Percentiles rank a stretch among this genome's conserved stretches.
Conservation (phyloP, 2,797 vertebrate species). For the Neomorphus geoffroyi region DNA sequence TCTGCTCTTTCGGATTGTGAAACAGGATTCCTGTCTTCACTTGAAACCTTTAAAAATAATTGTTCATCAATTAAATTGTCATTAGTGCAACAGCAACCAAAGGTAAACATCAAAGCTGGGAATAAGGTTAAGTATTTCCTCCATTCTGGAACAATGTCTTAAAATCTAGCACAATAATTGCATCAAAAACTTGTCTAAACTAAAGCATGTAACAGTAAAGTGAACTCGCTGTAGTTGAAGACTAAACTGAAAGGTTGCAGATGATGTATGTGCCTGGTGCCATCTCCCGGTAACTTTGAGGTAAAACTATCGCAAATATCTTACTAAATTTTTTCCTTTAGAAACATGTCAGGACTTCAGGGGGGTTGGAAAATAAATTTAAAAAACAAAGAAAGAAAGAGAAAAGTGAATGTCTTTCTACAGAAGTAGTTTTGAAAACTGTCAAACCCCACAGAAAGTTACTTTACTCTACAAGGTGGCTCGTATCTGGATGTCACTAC, state of each 20-base stretch:
- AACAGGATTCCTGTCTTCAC: neutral
- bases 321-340: neutral
- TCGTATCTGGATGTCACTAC: neutral
- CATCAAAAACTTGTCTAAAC: neutral
- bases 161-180: neutral
- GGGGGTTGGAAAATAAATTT: fast-evolving
- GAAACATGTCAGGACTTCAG: neutral
- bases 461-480: neutral
- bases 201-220: fast-evolving
- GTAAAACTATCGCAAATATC: neutral
- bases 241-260: neutral
- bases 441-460: neutral
- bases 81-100: neutral
- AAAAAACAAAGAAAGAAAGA: neutral
- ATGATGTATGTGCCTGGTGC: conserved; percentile 18
- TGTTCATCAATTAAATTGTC: neutral
- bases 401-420: neutral
- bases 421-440: neutral
- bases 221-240: neutral
- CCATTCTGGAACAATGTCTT: neutral
- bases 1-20: neutral
- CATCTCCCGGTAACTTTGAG: conserved; percentile 56
- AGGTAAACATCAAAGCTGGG: neutral
- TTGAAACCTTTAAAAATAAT: neutral
- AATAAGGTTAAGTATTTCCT: neutral